Evolutionary conservation across 2,888 invertebrate species (phyloP), one percentile per base, ranked within the genome.

Genomic region (Laothoe populi): DNA sequence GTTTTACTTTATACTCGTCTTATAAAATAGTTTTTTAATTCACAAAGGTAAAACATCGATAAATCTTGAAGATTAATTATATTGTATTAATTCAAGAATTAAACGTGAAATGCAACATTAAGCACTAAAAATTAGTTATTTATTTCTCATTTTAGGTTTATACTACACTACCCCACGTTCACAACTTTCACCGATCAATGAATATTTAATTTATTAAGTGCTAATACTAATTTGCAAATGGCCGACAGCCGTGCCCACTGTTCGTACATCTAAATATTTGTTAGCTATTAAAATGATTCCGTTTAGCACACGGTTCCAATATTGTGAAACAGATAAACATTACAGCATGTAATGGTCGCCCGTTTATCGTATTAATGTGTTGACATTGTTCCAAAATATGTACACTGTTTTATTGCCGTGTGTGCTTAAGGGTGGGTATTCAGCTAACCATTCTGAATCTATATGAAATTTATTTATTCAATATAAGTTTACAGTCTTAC

Each of bases 281-380:
- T 58, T 10, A 24, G 16, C 38, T 40, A 40, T 58, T 58, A 40
- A 40, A 40, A 58, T 24, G 38, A 42, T 58, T 58, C 21, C 57
- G 42, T 58, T 58, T 21, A 13, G 16, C 24, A 53, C 49, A 61
- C 42, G 26, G 13, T 53, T 31, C 60, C 60, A 42, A 49, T 40
- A 42, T 61, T 60, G 61, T 38, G 60, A 26, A 57, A 59, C 59
- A 62, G 53, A 66, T 67, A 67, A 70, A 69, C 67, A 66, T 58
- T 21, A 62, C 57, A 49, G 59, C 64, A 60, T 60, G 62, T 66
- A 69, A 70, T 66, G 65, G 63, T 35, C 61, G 48, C 24, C 58
- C 66, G 64, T 70, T 73, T 67, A 70, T 75, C 70, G 70, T 61
- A 66, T 68, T 70, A 71, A 72, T 70, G 70, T 64, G 69, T 71